Evolutionary conservation across 2,113 vertebrate genomes (phyloP), one percentile per base, ranked within the genome.

Genomic region (Silurus meridionalis): DNA sequence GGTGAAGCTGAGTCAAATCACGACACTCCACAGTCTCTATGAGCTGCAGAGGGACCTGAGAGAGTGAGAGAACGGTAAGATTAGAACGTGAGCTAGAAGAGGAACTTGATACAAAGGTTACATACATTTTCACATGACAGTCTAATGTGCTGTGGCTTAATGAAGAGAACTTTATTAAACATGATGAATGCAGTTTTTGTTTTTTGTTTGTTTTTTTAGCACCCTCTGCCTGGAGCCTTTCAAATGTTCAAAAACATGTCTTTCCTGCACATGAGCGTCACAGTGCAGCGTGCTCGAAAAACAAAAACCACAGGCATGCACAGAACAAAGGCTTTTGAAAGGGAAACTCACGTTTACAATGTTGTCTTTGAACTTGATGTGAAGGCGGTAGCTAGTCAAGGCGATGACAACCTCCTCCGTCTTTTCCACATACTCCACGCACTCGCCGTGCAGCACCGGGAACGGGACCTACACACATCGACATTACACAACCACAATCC

Each of bases 331-430:
- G 3, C 19, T 63, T 80, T 4, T 15, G 46, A 75, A 78, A 48
- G 14, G 28, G 46, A 67, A 23, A 77, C 98, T 97, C 92, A 98
- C 98, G 55, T 97, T 99, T 91, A 99, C 96, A 58, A 97, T 85
- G 17, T 97, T 97, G 88, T 98, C 97, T 92, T 97, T 99, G 92
- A 97, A 98, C 91, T 98, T 99, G 94, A 99, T 97, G 95, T 99
- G 97, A 37, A 99, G 96, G 89, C 98, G 96, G 92, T 99, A 99
- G 93, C 96, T 99, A 87, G 98, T 98, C 89, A 97, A 96, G 8
- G 98, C 97, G 86, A 99, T 97, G 93, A 99, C 92, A 83, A 97
- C 97, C 80, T 98, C 97, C 87, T 98, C 97, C 1, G 97, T 97
- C 89, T 96, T 95, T 46, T 97, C 97, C 58, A 99, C 97, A 3